These are phyloP conservation scores for Synergus laeviventris DNA, from an alignment of 2,888 invertebrate species.

Conservation along the genomic window DNA sequence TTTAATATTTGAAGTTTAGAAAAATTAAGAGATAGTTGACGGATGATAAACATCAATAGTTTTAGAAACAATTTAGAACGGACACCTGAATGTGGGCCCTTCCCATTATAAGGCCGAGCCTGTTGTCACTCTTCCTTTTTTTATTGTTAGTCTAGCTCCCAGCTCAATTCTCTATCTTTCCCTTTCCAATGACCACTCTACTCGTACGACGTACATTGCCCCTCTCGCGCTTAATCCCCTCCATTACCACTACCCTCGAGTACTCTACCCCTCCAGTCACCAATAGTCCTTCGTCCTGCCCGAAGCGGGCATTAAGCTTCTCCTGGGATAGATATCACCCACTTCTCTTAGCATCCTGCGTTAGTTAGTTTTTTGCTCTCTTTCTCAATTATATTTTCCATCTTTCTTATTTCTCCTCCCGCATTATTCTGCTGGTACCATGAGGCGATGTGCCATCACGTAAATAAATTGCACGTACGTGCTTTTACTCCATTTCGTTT, in stretches of 20 bases:
- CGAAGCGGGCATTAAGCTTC: constrained; percentile 46
- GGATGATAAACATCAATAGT: no score
- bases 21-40: no score
- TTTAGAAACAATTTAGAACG: no score
- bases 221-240: constrained; percentile 55
- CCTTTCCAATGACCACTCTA: constrained; percentile 48
- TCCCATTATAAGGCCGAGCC: not conserved
- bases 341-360: constrained; percentile 47
- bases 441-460: not conserved
- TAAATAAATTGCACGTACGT: constrained; percentile 14
- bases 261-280: constrained; percentile 44
- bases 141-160: constrained; percentile 42
- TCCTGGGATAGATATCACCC: constrained; percentile 46
- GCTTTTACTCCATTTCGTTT: constrained; percentile 1
- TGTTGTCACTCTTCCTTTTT: constrained; percentile 29
- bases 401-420: constrained; percentile 3
- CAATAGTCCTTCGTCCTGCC: constrained; percentile 47
- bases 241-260: constrained; percentile 43
- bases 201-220: constrained; percentile 41
- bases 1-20: no score
- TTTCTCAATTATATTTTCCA: constrained; percentile 28
- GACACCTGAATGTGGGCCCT: not conserved
- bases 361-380: constrained; percentile 42
- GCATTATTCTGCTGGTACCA: not conserved
- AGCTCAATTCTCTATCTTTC: constrained; percentile 46